A percentile compares a stretch with the other conserved stretches of the same genome.
Conservation (phyloP, 2,888 invertebrate genomes). For the Frankliniella fusca region DNA sequence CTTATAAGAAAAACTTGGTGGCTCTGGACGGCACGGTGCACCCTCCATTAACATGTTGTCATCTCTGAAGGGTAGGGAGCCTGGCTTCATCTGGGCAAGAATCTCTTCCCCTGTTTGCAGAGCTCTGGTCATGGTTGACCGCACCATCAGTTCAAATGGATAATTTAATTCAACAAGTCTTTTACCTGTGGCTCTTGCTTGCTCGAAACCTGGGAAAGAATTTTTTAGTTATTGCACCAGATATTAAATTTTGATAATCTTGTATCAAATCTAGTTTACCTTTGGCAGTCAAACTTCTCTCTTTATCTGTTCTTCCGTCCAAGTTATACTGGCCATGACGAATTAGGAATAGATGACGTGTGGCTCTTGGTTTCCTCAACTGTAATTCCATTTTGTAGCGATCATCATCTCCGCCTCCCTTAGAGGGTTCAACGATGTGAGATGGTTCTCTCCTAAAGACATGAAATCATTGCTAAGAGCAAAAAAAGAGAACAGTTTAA, state of each 20-base stretch:
- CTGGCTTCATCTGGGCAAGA: slow-evolving; percentile 58
- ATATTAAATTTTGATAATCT: not conserved
- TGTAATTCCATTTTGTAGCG: slow-evolving; percentile 63
- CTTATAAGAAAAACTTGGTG: slow-evolving; percentile 81
- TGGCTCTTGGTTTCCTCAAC: slow-evolving; percentile 57
- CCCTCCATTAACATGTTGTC: slow-evolving; percentile 85
- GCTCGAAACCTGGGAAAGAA: slow-evolving; percentile 62
- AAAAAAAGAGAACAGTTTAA: slow-evolving; percentile 35
- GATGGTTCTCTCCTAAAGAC: slow-evolving; percentile 65
- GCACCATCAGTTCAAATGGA: slow-evolving; percentile 73
- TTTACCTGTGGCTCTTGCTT: slow-evolving; percentile 81
- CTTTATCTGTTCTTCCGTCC: slow-evolving; percentile 64
- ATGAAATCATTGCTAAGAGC: not conserved
- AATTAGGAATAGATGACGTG: slow-evolving; percentile 80
- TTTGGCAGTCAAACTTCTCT: slow-evolving; percentile 72
- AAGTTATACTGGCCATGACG: slow-evolving; percentile 93
- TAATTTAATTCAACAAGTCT: slow-evolving; percentile 71
- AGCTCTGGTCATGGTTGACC: slow-evolving; percentile 91
- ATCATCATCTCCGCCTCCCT: slow-evolving; percentile 53
- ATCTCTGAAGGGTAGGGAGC: slow-evolving; percentile 54
- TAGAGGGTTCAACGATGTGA: slow-evolving; percentile 59
- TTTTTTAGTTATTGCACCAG: not conserved
- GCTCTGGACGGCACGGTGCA: slow-evolving; percentile 90
- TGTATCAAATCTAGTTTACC: slow-evolving; percentile 52
- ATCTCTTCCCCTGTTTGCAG: slow-evolving; percentile 87